Conservation (phyloP, 2,888 invertebrate species). For the Lithophane socia region DNA sequence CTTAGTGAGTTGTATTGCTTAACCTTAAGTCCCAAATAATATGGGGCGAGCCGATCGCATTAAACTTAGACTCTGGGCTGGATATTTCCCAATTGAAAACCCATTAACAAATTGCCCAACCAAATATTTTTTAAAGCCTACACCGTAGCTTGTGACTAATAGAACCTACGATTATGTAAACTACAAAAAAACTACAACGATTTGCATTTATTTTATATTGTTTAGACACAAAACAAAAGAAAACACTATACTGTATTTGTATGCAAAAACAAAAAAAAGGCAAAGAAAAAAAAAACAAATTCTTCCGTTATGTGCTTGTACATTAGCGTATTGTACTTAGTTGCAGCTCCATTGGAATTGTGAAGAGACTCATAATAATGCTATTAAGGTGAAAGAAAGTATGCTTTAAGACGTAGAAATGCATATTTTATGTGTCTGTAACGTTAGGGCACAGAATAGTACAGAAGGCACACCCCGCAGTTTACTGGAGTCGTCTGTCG, state of each 20-base stretch:
- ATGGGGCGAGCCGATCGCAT: neutral
- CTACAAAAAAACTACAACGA: neutral
- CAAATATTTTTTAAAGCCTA: neutral
- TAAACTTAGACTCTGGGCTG: neutral
- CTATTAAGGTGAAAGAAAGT: slow-evolving; percentile 74
- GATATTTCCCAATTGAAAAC: neutral
- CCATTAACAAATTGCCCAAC: neutral
- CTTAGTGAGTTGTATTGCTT: too few species aligned
- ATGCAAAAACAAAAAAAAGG: slow-evolving; percentile 6
- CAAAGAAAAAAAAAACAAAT: neutral
- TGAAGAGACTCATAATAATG: slow-evolving; percentile 53
- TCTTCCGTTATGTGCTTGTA: slow-evolving; percentile 9
- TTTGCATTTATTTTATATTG: slow-evolving; percentile 31
- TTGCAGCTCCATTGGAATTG: slow-evolving; percentile 12
- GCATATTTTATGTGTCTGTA: neutral
- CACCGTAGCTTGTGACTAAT: too few species aligned
- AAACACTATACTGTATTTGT: neutral
- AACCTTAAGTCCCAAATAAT: neutral
- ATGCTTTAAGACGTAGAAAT: slow-evolving; percentile 9
- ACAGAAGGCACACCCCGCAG: too few species aligned
- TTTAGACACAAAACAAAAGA: slow-evolving; percentile 10
- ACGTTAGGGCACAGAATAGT: neutral
- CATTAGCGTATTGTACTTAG: slow-evolving; percentile 23
- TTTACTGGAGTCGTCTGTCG: too few species aligned
- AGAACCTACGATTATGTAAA: slow-evolving; percentile 5